Base-by-base conservation (phyloP, 2,797 vertebrate species). In the Apodemus agrarius region DNA sequence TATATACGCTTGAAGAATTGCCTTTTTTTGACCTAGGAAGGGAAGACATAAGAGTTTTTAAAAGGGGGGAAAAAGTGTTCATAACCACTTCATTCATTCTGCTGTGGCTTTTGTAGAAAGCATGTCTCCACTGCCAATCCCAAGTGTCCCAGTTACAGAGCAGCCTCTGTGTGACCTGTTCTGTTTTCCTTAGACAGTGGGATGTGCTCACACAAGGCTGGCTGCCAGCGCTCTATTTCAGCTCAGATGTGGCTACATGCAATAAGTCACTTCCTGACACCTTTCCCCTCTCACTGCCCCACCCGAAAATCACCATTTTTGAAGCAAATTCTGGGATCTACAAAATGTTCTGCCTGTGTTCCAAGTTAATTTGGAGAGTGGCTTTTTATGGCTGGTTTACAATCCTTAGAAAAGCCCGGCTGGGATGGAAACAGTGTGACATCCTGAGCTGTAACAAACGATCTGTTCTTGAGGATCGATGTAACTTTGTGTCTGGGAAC, bases 371-470 rank as follows among this genome's bases (percentile, higher is more conserved):
- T 94, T 98, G 97, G 84, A 96, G 79, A 95, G 52, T 93, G 92
- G 19, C 91, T 96, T 98, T 98, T 96, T 96, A 96, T 90, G 94
- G 92, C 91, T 94, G 87, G 63, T 83, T 97, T 96, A 97, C 49
- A 93, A 75, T 75, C 86, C 96, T 95, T 88, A 95, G 97, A 97
- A 97, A 94, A 83, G 92, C 4, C 69, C 16, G 52, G 89, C 92
- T 90, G 75, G 86, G 78, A 94, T 90, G 88, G 93, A 97, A 97
- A 95, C 49, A 34, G 94, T 97, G 37, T 95, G 80, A 91, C 97
- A 97, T 98, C 98, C 97, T 97, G 97, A 97, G 95, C 97, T 93
- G 82, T 97, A 97, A 96, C 96, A 97, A 98, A 98, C 84, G 91
- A 98, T 81, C 97, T 98, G 89, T 91, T 97, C 63, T 95, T 92